These are phyloP conservation scores for Drosophila elegans DNA, from an alignment of 1,140 invertebrate genomes.

Conservation along the genomic window DNA sequence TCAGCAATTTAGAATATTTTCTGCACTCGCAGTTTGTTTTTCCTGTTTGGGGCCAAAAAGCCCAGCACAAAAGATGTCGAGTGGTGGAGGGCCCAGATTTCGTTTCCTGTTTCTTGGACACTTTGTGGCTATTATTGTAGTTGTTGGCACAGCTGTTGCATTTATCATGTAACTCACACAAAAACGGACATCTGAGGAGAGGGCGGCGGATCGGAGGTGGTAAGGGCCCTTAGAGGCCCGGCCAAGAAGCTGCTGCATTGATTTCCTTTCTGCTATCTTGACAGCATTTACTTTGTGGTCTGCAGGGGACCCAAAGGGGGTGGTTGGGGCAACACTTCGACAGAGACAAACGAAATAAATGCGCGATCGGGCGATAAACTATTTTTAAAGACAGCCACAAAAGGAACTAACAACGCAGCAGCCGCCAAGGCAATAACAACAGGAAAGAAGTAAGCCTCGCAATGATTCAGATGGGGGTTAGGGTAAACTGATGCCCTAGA, in stretches of 20 bases:
- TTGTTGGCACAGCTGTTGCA: slow-evolving; percentile 71
- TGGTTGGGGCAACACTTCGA: slow-evolving; percentile 65
- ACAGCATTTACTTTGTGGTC: slow-evolving; percentile 74
- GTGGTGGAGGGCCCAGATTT: slow-evolving; percentile 30
- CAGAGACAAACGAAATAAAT: slow-evolving; percentile 83
- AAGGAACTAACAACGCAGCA: slow-evolving; percentile 57
- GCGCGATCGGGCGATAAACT: slow-evolving; percentile 82
- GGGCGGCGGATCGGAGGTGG: background rate
- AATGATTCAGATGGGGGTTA: slow-evolving; percentile 1
- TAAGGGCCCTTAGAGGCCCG: slow-evolving; percentile 58
- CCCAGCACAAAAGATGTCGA: slow-evolving; percentile 40
- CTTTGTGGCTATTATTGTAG: slow-evolving; percentile 11
- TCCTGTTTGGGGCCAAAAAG: slow-evolving; percentile 17
- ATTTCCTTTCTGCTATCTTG: slow-evolving; percentile 82
- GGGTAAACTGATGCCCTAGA: slow-evolving; percentile 25
- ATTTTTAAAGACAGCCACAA: slow-evolving; percentile 81
- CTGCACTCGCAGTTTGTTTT: slow-evolving; percentile 28
- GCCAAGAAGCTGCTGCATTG: slow-evolving; percentile 64
- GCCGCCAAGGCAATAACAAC: slow-evolving; percentile 23
- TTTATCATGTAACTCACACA: slow-evolving; percentile 78
- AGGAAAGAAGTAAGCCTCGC: slow-evolving; percentile 32
- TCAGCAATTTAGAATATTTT: slow-evolving; percentile 82
- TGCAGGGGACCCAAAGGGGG: slow-evolving; percentile 9
- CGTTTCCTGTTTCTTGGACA: slow-evolving; percentile 70
- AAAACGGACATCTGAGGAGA: slow-evolving; percentile 11